A percentile compares a stretch with the other conserved stretches of the same genome.
These are phyloP conservation scores for Bujurquina vittata DNA, from an alignment of 2,113 vertebrate genomes.

Conservation along the genomic window DNA sequence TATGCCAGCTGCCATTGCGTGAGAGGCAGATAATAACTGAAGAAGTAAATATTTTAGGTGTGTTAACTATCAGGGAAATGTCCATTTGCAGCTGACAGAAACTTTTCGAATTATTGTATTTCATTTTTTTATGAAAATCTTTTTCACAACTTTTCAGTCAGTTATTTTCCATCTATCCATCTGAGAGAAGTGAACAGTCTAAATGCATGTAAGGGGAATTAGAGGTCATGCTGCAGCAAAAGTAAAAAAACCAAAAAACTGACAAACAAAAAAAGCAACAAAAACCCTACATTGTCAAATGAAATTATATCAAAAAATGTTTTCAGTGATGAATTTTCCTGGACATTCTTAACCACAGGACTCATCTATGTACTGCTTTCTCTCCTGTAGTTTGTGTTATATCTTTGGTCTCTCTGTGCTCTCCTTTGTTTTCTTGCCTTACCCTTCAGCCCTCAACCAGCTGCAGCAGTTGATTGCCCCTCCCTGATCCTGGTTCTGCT, in stretches of 20 bases:
- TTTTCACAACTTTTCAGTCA: neutral
- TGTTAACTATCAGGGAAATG: neutral
- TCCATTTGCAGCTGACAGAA: neutral
- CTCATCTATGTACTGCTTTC: too few relatives aligned
- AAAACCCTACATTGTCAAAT: too few relatives aligned
- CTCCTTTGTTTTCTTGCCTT: neutral
- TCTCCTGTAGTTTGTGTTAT: too few relatives aligned
- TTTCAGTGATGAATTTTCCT: too few relatives aligned
- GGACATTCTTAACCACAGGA: too few relatives aligned
- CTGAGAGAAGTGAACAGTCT: too few relatives aligned
- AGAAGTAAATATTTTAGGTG: accelerated
- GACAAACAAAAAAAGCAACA: too few relatives aligned
- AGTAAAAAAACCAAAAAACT: too few relatives aligned
- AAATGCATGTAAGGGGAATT: too few relatives aligned
- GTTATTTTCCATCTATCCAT: neutral
- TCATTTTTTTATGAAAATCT: neutral
- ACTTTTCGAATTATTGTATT: neutral
- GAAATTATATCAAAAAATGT: too few relatives aligned
- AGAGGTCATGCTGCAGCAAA: too few relatives aligned
- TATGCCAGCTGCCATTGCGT: neutral
- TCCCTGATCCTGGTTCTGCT: neutral
- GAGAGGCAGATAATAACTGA: neutral
- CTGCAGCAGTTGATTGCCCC: neutral
- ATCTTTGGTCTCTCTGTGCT: neutral
- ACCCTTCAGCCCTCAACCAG: neutral